Percentiles rank a stretch among this genome's conserved stretches.
These are phyloP conservation scores for Tyto alba DNA, from an alignment of 2,113 vertebrate genomes.

Conservation along the genomic window DNA sequence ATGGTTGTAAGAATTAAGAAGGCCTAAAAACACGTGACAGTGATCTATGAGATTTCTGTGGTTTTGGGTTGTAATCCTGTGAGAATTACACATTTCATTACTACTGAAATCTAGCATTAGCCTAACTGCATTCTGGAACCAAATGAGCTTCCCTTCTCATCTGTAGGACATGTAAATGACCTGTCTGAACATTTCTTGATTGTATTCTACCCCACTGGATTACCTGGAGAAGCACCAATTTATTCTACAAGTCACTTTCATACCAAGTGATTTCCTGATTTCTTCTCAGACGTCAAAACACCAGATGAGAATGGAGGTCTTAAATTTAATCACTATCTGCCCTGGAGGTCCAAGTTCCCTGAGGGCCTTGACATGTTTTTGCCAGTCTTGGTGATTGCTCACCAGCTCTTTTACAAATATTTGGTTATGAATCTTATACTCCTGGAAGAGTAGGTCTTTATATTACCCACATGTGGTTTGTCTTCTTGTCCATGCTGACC, in stretches of 20 bases:
- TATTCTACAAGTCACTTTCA: not conserved
- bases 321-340: not conserved
- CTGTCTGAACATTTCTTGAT: not conserved
- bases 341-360: not conserved
- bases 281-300: not conserved
- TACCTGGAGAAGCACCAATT: not conserved
- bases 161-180: not conserved
- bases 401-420: not conserved
- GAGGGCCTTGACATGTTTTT: not conserved
- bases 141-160: not conserved
- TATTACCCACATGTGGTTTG: not conserved
- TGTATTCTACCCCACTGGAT: not conserved
- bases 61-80: not conserved
- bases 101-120: not conserved
- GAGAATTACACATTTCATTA: not conserved
- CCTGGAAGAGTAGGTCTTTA: not conserved
- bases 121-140: not conserved
- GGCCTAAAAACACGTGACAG: not conserved
- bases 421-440: not conserved
- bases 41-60: not conserved
- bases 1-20: not conserved
- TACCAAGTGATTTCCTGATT: not conserved
- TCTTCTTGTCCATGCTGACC: not conserved
- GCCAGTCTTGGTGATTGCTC: not conserved
- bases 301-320: not conserved